Evolutionary conservation across 92 coral and sea anemone species (phyloP).

Genomic region (Porites cylindrica): DNA sequence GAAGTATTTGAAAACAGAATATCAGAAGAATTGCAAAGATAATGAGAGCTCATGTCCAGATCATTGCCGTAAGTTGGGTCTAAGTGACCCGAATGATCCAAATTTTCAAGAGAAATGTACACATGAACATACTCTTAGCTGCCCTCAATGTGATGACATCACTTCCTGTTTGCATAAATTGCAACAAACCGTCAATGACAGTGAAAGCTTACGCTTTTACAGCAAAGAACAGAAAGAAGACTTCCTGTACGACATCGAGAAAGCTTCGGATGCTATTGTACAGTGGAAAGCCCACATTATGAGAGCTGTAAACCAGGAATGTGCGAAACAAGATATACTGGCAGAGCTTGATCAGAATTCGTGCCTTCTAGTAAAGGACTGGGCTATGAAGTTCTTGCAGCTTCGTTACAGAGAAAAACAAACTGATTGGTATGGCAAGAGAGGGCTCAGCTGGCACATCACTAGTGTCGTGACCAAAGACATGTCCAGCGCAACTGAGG

Average conservation of each 20-base stretch:
- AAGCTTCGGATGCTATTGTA: constrained; percentile 59
- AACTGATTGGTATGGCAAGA: constrained; percentile 78
- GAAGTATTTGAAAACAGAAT: no score
- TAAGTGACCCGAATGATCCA: no score
- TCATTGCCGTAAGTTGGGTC: constrained; percentile 47
- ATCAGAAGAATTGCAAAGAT: constrained; percentile 54
- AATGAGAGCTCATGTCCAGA: constrained; percentile 49
- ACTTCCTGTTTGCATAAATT: constrained; percentile 61
- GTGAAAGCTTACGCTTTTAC: constrained; percentile 62
- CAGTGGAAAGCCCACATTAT: constrained; percentile 89
- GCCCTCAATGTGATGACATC: constrained; percentile 73
- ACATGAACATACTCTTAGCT: constrained; percentile 50
- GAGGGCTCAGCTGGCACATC: constrained; percentile 85
- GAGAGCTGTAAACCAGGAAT: constrained; percentile 78
- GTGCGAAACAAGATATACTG: constrained; percentile 75
- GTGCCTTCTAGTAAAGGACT: constrained; percentile 76
- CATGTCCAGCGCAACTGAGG: constrained; percentile 58
- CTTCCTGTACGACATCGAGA: constrained; percentile 72
- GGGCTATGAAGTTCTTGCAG: constrained; percentile 92
- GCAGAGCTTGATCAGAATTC: constrained; percentile 65
- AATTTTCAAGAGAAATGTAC: constrained; percentile 20
- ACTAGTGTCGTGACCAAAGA: constrained; percentile 62
- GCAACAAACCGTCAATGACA: constrained; percentile 52
- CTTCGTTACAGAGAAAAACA: constrained; percentile 82
- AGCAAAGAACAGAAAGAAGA: constrained; percentile 79